phyloP scores from a whole-genome alignment of 1,140 invertebrate species.

The Drosophila ironensis region DNA sequence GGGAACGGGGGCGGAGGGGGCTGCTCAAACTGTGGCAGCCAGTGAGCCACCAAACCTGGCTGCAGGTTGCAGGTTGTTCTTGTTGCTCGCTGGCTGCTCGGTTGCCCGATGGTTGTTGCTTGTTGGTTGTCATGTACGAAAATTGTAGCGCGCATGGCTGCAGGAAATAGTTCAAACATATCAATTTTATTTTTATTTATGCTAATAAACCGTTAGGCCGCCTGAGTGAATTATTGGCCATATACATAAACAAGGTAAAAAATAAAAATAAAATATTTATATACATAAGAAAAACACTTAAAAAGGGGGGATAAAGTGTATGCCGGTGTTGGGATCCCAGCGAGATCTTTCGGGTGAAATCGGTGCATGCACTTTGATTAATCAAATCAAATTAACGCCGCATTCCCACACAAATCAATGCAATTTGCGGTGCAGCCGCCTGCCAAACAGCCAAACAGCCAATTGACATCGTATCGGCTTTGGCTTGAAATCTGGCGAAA shows the following conservation, averaged over 20 bases:
- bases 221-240: constrained; percentile 72
- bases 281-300: no score
- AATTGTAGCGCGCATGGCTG: constrained; percentile 79
- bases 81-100: constrained; percentile 44
- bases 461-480: constrained; percentile 42
- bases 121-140: constrained; percentile 78
- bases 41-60: constrained; percentile 39
- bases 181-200: constrained; percentile 81
- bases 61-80: constrained; percentile 71
- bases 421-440: constrained; percentile 60
- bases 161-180: constrained; percentile 81
- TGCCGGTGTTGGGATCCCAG: no score
- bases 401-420: constrained; percentile 79
- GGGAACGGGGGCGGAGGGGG: no score
- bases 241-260: constrained; percentile 41
- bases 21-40: constrained; percentile 34
- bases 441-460: constrained; percentile 54
- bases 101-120: constrained; percentile 38
- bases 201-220: constrained; percentile 76
- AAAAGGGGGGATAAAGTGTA: no score
- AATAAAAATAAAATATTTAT: constrained; percentile 5
- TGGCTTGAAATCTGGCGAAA: constrained; percentile 64
- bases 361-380: constrained; percentile 67
- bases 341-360: constrained; percentile 50
- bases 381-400: constrained; percentile 77